Conservation (phyloP, 2,888 invertebrate species). For the Corythucha ciliata region DNA sequence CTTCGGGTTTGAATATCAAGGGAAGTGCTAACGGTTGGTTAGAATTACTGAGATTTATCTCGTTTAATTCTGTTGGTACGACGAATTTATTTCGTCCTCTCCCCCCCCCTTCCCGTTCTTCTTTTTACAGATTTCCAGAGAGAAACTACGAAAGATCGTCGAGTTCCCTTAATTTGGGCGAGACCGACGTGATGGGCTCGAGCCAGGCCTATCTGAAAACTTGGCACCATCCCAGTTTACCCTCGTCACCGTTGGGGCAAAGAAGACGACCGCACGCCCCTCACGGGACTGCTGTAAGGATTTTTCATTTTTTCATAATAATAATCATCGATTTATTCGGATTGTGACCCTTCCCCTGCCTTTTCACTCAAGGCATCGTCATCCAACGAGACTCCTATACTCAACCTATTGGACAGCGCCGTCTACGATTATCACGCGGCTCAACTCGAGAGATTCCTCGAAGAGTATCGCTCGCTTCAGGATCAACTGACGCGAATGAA, state of each 20-base stretch:
- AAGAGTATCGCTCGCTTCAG: slow-evolving; percentile 67
- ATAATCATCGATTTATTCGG: too few species aligned
- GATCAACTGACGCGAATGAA: slow-evolving; percentile 73
- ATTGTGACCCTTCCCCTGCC: too few species aligned
- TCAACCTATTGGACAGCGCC: slow-evolving; percentile 44
- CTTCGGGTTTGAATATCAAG: too few species aligned
- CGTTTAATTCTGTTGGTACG: too few species aligned
- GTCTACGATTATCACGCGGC: slow-evolving; percentile 69
- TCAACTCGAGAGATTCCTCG: slow-evolving; percentile 66
- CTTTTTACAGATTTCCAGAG: too few species aligned
- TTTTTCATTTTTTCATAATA: too few species aligned
- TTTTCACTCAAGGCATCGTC: too few species aligned
- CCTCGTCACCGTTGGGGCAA: slow-evolving; percentile 54
- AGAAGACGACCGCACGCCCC: slow-evolving; percentile 24
- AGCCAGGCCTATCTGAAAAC: slow-evolving; percentile 4
- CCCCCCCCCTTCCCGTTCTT: too few species aligned
- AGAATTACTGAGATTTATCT: too few species aligned
- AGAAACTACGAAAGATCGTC: slow-evolving; percentile 53
- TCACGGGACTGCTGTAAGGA: neutral
- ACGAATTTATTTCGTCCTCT: too few species aligned
- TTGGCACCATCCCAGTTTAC: slow-evolving; percentile 51
- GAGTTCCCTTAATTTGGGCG: slow-evolving; percentile 56
- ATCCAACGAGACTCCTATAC: slow-evolving; percentile 54
- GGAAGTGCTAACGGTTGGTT: too few species aligned
- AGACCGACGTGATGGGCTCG: slow-evolving; percentile 16